Evolutionary conservation across 2,797 vertebrate species (phyloP).

Genomic region (Remorina albescens): DNA sequence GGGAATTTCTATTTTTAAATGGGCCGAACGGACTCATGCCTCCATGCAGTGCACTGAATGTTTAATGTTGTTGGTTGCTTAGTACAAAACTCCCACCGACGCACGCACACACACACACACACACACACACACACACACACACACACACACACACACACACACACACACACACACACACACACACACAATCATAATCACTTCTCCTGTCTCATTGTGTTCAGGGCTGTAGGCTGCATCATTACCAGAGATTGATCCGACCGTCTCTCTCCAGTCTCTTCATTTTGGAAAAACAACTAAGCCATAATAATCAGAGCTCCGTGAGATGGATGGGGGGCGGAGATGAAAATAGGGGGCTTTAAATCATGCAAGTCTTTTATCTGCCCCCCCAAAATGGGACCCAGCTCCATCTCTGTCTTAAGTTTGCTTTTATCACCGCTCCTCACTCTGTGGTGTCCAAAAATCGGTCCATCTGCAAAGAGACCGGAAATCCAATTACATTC

Average conservation of each 20-base stretch:
- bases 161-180: conserved; percentile 12
- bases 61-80: conserved; percentile 24
- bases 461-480: conserved; percentile 40
- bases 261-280: conserved; percentile 57
- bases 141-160: neutral
- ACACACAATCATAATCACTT: conserved; percentile 26
- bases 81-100: conserved; percentile 4
- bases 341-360: conserved; percentile 64
- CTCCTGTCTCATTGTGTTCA: conserved; percentile 33
- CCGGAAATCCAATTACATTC: conserved; percentile 62
- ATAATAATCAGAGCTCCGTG: conserved; percentile 47
- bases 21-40: conserved; percentile 14
- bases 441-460: conserved; percentile 35
- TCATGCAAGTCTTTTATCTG: conserved; percentile 71
- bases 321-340: conserved; percentile 40
- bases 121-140: neutral
- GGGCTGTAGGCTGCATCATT: conserved; percentile 26
- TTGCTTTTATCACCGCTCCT: conserved; percentile 48
- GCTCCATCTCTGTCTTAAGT: conserved; percentile 45
- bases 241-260: conserved; percentile 50
- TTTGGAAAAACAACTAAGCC: conserved; percentile 58
- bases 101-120: no score
- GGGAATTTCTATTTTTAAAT: conserved; percentile 39
- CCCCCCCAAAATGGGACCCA: conserved; percentile 35
- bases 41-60: conserved; percentile 16